phyloP scores from a whole-genome alignment of 2,888 invertebrate genomes.

The Camponotus fellah region DNA sequence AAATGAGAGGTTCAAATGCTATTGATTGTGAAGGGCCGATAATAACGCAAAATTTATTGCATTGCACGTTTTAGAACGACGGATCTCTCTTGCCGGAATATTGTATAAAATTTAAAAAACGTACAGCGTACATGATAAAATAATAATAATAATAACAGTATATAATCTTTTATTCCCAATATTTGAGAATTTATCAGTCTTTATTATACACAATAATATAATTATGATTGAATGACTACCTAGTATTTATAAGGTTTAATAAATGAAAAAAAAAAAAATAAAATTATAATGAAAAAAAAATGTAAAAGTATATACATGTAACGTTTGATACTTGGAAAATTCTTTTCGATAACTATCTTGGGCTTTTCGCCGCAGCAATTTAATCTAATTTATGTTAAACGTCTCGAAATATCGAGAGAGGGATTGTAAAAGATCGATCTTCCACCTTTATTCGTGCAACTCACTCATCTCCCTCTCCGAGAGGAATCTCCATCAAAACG shows the following conservation, averaged over 20 bases:
- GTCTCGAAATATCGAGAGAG: slow-evolving; percentile 13
- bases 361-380: slow-evolving; percentile 36
- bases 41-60: slow-evolving; percentile 38
- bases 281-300: too few species aligned
- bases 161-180: slow-evolving; percentile 19
- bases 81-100: not conserved
- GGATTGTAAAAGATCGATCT: slow-evolving; percentile 44
- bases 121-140: not conserved
- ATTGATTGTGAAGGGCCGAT: slow-evolving; percentile 29
- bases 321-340: not conserved
- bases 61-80: not conserved
- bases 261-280: too few species aligned
- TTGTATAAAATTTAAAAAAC: not conserved
- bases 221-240: not conserved
- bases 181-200: not conserved
- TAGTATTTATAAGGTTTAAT: slow-evolving; percentile 13
- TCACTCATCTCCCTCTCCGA: slow-evolving; percentile 21
- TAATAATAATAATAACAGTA: not conserved
- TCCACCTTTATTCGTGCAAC: slow-evolving; percentile 32
- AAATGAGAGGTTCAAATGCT: slow-evolving; percentile 15
- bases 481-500: slow-evolving; percentile 42
- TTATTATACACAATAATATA: not conserved
- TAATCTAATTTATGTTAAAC: slow-evolving; percentile 51
- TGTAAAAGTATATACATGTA: slow-evolving; percentile 2
- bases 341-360: slow-evolving; percentile 24